Evolutionary conservation across 2,888 invertebrate species (phyloP), one percentile per base, ranked within the genome.

Genomic region (Trachelus tabidus): DNA sequence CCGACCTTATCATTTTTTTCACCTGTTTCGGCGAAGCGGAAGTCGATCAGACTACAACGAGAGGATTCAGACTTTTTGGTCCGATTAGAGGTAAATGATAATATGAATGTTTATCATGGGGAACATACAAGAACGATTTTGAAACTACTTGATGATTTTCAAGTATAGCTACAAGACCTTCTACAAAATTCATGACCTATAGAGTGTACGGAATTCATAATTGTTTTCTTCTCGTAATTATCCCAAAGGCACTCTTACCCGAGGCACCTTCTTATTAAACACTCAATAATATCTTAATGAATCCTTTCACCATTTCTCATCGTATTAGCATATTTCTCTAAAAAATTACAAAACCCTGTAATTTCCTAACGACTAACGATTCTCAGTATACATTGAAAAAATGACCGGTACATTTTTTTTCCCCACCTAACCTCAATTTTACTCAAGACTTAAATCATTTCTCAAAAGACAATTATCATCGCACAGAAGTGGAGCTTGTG

Each of bases 11-110:
- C 56, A 56, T 1, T 23, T 1, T 23, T 56, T 56, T 23, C 34
- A 71, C 71, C 71, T 71, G 71, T 71, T 71, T 34, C 73, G 75
- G 75, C 73, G 77, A 83, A 85, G 85, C 86, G 88, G 88, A 88
- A 88, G 85, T 85, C 82, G 79, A 82, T 81, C 84, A 88, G 87
- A 88, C 87, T 83, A 84, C 83, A 84, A 69, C 23, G 40, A 69
- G 74, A 69, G 75, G 69, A 69, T 77, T 77, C 23, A 71, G 31
- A 34, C 12, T 31, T 34, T 34, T 71, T 71, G 71, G 31, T 12
- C 31, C 33, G 33, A 23, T 71, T 31, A 71, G 71, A 71, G 69
- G 34, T 31, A 71, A 71, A 71, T 31, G 56, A 56, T 56, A 56
- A 56, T 56, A 56, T 0, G 6, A 23, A 15, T 56, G 6, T 56